Evolutionary conservation across 1,140 invertebrate genomes (phyloP).

Genomic region (Arctopsyche grandis): DNA sequence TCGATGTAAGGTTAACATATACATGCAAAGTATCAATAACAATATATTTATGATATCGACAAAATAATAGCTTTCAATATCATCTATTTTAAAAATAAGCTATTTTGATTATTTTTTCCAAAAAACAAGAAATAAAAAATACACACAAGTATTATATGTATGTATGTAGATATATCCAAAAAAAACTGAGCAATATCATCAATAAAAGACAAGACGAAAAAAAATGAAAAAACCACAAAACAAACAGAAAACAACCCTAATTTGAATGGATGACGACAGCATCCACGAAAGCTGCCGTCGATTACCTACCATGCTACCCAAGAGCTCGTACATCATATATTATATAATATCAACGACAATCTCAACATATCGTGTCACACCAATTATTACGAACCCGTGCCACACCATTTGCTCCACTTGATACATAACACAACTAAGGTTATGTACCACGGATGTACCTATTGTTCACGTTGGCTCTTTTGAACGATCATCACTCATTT

Average conservation of each 20-base stretch:
- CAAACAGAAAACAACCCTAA: background rate
- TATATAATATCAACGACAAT: conserved; percentile 5
- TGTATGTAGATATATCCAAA: too few relatives aligned
- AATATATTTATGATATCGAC: too few relatives aligned
- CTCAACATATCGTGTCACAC: conserved; percentile 20
- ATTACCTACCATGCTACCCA: background rate
- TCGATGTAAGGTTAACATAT: too few relatives aligned
- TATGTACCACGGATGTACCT: background rate
- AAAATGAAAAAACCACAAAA: background rate
- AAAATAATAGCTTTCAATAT: too few relatives aligned
- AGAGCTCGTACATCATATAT: background rate
- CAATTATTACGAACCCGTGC: conserved; percentile 14
- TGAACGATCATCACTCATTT: conserved; percentile 29
- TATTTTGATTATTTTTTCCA: too few relatives aligned
- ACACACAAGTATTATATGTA: too few relatives aligned
- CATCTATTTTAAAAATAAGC: too few relatives aligned
- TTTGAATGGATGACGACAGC: background rate
- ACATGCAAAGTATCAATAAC: too few relatives aligned
- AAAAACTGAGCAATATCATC: too few relatives aligned
- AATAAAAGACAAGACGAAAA: background rate
- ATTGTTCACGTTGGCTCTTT: background rate
- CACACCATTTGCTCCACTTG: conserved; percentile 18
- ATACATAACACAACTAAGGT: background rate
- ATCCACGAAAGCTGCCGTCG: background rate
- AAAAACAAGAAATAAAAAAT: too few relatives aligned